These are phyloP conservation scores for Distichodus sexfasciatus DNA, from an alignment of 2,797 vertebrate species.

Conservation along the genomic window DNA sequence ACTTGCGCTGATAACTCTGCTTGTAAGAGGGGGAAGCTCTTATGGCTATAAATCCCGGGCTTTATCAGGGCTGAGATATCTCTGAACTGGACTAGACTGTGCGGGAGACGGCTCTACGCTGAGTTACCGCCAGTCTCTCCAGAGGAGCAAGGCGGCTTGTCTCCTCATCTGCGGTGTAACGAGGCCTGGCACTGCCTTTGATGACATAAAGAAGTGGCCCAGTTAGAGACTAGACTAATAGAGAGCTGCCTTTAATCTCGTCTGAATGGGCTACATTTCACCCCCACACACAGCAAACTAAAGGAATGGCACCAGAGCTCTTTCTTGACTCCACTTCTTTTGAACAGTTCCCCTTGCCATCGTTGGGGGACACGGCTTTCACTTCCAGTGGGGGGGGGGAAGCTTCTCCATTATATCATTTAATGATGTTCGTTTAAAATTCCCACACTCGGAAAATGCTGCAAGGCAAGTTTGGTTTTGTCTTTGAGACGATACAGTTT, in stretches of 20 bases:
- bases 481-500: too few species aligned
- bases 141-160: constrained; percentile 22
- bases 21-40: not conserved
- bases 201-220: constrained; percentile 35
- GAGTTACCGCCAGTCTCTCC: constrained; percentile 9
- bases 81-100: not conserved
- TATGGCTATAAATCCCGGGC: not conserved
- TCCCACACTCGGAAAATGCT: too few species aligned
- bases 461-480: too few species aligned
- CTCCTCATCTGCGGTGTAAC: constrained; percentile 30
- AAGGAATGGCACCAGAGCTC: not conserved
- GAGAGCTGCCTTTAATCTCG: constrained; percentile 20
- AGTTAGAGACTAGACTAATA: constrained; percentile 11
- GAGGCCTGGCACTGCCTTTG: constrained; percentile 26
- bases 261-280: constrained; percentile 21
- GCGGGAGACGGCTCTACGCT: constrained; percentile 13
- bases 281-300: not conserved
- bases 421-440: too few species aligned
- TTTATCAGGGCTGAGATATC: constrained; percentile 22
- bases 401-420: not conserved
- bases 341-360: not conserved
- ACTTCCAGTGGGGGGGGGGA: not conserved
- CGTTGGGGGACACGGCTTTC: not conserved
- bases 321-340: not conserved
- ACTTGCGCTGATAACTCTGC: constrained; percentile 7